These are phyloP conservation scores for Orchesella flavescens DNA, from an alignment of 2,888 invertebrate genomes.

Conservation along the genomic window DNA sequence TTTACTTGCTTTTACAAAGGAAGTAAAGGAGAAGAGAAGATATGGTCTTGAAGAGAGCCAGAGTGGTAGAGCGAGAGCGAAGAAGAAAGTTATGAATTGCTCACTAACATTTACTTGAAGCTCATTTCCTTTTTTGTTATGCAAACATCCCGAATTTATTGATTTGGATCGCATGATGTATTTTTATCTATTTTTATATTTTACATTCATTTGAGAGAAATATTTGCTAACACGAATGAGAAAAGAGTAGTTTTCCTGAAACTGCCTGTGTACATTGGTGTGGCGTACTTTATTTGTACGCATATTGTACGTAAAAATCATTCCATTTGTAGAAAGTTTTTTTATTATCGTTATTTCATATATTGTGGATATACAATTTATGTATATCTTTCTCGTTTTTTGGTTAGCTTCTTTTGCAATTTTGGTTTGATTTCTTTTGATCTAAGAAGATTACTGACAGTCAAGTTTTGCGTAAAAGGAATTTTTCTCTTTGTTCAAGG, in stretches of 20 bases:
- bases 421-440: constrained; percentile 60
- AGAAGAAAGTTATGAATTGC: constrained; percentile 8
- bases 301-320: background rate
- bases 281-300: background rate
- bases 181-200: constrained; percentile 18
- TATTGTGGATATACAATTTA: background rate
- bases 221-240: constrained; percentile 4
- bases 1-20: constrained; percentile 7
- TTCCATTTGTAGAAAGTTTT: constrained; percentile 15
- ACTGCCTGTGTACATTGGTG: background rate
- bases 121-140: constrained; percentile 28
- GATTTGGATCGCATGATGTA: constrained; percentile 64
- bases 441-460: constrained; percentile 65
- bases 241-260: background rate
- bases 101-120: constrained; percentile 9
- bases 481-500: constrained; percentile 81
- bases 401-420: constrained; percentile 61
- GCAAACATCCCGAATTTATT: constrained; percentile 56
- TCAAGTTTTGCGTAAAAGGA: constrained; percentile 68
- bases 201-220: constrained; percentile 7
- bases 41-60: background rate
- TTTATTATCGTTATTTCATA: background rate
- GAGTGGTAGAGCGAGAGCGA: background rate
- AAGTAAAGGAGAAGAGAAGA: background rate
- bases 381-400: background rate